Base-by-base conservation (phyloP, 2,113 vertebrate genomes). In the Echinops telfairi region DNA sequence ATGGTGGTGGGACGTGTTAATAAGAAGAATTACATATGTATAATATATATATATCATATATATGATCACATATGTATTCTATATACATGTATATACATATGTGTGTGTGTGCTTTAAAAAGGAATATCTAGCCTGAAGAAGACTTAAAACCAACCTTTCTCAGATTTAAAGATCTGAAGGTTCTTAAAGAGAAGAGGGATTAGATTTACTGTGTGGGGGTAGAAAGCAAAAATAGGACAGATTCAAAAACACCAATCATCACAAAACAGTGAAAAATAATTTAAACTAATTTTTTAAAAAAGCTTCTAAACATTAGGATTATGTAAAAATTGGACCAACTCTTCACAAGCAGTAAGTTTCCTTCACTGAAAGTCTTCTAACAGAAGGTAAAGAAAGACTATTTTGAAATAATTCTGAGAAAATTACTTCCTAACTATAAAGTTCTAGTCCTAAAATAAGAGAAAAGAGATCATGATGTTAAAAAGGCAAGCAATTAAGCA, bases 361-460 rank as follows among this genome's bases (percentile, higher is more conserved):
- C 17, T 82, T 86, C n/a, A n/a, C 31, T 76, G 82, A 19, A 8
- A 82, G 23, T 90, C 60, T 89, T 82, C 31, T 25, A 86, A 75
- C 0, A 75, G 79, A 79, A 84, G 33, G n/a, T 73, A 73, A 62
- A 73, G 62, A 88, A 88, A 20, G 70, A 7, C n/a, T n/a, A 33
- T 66, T n/a, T 47, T 84, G 33, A 23, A 94, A 81, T 85, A 80
- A 75, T 15, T 0, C 84, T 16, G 22, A 73, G 75, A 58, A 91
- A 88, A 83, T 78, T 78, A 91, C 53, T 66, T 92, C 82, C 85
- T 88, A 81, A 85, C 57, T n/a, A 75, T n/a, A 84, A 75, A 33
- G 88, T 57, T n/a, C 40, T 2, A 85, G 22, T 14, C 33, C 43
- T 84, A 89, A 8, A 66, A 40, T 83, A 84, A 47, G 22, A 1